Base-by-base conservation (phyloP, 1,140 invertebrate species). In the Saxidomus purpurata region DNA sequence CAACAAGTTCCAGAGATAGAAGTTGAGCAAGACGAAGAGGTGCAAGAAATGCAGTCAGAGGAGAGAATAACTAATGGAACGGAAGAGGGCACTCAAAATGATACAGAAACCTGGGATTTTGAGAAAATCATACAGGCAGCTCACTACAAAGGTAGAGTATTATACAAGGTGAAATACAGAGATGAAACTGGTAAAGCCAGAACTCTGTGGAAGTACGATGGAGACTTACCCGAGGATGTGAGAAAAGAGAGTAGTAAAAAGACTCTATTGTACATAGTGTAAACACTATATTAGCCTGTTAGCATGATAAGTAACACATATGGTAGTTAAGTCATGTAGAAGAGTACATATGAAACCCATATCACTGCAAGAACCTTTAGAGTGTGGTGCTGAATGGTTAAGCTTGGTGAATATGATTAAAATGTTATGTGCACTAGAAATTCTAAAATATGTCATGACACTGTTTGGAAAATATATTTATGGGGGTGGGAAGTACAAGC, bases 141-240 rank as follows among this genome's bases (percentile, higher is more conserved):
- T 43, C 25, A 77, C 13, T 43, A 77, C 25, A 77, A 40, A 77
- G 34, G 74, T 55, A 55, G 22, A 55, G 28, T 69, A 43, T 38
- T 67, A 13, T 52, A 84, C 11, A 69, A 40, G 9, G 61, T 69
- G 0, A 84, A 55, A 69, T 69, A 84, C 40, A 69, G 25, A 47
- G 38, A 49, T 47, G 63, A 69, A 43, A 34, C 4, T 49, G 36
- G 49, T 6, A 76, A 74, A 34, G 47, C 22, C 28, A 76, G 49
- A 49, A 76, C 69, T 40, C 17, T 47, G 55, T 85, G 81, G 59
- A n/a, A n/a, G 13, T 4, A 31, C 22, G 81, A 28, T 22, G 38
- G 38, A 22, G 59, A 69, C 31, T 55, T 85, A 36, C 63, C 69
- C 4, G 43, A 85, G 47, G 47, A 85, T 52, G 49, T 38, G 31